phyloP scores from a whole-genome alignment of 2,888 invertebrate genomes.

The Carabus problematicus region DNA sequence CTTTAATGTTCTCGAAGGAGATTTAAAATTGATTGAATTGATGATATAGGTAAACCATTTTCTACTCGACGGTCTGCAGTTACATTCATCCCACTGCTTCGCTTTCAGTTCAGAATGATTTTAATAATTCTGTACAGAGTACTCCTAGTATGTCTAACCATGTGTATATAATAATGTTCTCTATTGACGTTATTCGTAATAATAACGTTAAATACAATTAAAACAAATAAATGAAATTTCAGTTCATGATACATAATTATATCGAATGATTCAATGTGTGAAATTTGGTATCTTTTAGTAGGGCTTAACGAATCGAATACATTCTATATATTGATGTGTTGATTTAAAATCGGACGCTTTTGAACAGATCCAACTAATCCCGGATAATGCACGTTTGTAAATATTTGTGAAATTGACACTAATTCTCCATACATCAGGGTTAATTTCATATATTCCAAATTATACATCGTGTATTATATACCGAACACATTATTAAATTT shows the following conservation, averaged over 20 bases:
- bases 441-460: background rate
- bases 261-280: background rate
- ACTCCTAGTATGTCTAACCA: too few relatives aligned
- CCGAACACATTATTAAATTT: constrained; percentile 25
- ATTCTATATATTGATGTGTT: constrained; percentile 5
- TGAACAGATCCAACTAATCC: background rate
- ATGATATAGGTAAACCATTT: too few relatives aligned
- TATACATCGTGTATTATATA: constrained; percentile 1
- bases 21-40: background rate
- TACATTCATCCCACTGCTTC: too few relatives aligned
- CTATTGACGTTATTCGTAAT: too few relatives aligned
- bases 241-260: constrained; percentile 3
- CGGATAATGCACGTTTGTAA: constrained; percentile 5
- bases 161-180: too few relatives aligned
- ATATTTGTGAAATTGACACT: constrained; percentile 20
- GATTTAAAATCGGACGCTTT: background rate
- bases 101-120: too few relatives aligned
- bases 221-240: background rate
- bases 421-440: background rate
- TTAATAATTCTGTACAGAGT: too few relatives aligned
- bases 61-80: too few relatives aligned
- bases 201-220: too few relatives aligned
- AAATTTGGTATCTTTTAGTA: background rate
- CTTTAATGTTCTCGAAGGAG: background rate
- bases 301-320: background rate